Evolutionary conservation across 2,888 invertebrate genomes (phyloP), one percentile per base, ranked within the genome.

Genomic region (Pristionchus maxplancki): DNA sequence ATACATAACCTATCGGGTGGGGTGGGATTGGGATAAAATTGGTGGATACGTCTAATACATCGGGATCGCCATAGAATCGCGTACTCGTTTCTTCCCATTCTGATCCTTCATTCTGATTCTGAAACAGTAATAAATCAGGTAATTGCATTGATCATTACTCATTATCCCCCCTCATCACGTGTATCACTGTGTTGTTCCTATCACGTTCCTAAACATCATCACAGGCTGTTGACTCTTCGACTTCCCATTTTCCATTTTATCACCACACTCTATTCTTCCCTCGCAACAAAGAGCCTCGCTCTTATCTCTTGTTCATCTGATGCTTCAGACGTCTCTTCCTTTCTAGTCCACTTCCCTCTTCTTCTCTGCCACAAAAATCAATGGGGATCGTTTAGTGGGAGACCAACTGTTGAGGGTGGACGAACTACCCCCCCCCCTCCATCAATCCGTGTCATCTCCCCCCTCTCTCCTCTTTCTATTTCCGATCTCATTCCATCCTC

Each of bases 31-130:
- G n/a, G n/a, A n/a, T n/a, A n/a, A n/a, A n/a, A n/a, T n/a, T n/a
- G n/a, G n/a, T n/a, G n/a, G n/a, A n/a, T n/a, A n/a, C n/a, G 95
- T 99, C 99, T 96, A 99, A 99, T 87, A 99, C 98, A 95, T 98
- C 98, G 17, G 99, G 99, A 96, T 99, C 98, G 95, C 99, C 99
- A 95, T 98, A 95, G 98, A 98, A 88, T 96, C 96, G 24, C 96
- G 96, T 4, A 98, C 97, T 91, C 96, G 96, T 88, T 97, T 96
- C 93, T 98, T 98, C 94, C 99, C 97, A n/a, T n/a, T n/a, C n/a
- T n/a, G n/a, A n/a, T 94, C 98, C 97, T 94, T 97, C 97, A 94
- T 97, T 97, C 78, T 99, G 95, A 74, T 97, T 97, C 97, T 97
- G 85, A 82, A 44, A 92, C 31, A 31, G 28, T 11, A 28, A 11